A percentile compares a stretch with the other conserved stretches of the same genome.
Conservation (phyloP, 2,888 invertebrate genomes). For the Zele albiditarsus region DNA sequence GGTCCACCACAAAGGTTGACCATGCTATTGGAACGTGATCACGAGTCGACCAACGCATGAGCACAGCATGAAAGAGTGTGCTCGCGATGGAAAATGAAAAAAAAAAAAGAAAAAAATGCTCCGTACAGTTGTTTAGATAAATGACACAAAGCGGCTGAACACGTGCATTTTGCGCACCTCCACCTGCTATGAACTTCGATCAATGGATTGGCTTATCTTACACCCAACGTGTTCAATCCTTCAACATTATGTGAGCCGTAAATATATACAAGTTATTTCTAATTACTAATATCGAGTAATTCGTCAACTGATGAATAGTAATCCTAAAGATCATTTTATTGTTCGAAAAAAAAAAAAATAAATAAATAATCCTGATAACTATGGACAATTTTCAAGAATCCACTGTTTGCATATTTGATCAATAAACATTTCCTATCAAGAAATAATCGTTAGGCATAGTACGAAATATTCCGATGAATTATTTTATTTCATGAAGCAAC, state of each 20-base stretch:
- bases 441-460: background rate
- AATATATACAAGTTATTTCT: background rate
- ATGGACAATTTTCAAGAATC: too few species aligned
- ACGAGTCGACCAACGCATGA: conserved; percentile 49
- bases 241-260: background rate
- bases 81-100: conserved; percentile 21
- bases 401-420: background rate
- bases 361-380: too few species aligned
- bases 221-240: background rate
- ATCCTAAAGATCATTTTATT: background rate
- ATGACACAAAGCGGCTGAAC: conserved; percentile 35
- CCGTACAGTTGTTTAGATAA: background rate
- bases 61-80: conserved; percentile 45
- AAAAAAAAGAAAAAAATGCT: conserved; percentile 26
- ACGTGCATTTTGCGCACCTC: conserved; percentile 18
- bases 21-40: conserved; percentile 54
- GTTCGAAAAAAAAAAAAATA: too few species aligned
- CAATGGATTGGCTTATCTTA: background rate
- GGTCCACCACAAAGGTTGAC: conserved; percentile 10
- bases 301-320: background rate
- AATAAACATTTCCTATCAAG: background rate
- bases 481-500: background rate
- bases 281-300: background rate
- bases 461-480: background rate
- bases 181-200: background rate